Conservation (phyloP, 2,797 vertebrate genomes). For the Erpetoichthys calabaricus region DNA sequence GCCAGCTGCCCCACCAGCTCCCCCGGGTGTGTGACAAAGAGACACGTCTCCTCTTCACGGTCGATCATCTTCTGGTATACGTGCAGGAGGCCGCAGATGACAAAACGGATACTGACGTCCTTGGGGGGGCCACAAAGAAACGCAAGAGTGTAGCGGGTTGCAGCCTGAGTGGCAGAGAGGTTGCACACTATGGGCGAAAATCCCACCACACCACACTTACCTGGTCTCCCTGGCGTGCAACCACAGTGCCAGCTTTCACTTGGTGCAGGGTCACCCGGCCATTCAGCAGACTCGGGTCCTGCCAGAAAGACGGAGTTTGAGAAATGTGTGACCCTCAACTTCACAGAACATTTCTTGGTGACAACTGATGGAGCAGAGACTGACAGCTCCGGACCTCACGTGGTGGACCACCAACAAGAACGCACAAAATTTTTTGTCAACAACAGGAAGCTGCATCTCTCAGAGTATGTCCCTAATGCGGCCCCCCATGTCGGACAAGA, state of each 20-base stretch:
- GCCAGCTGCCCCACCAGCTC: slow-evolving; percentile 87
- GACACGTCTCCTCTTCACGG: slow-evolving; percentile 69
- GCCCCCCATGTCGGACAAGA: too few species aligned
- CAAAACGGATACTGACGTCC: slow-evolving; percentile 78
- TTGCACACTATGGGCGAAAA: too few species aligned
- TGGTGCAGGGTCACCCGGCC: slow-evolving; percentile 73
- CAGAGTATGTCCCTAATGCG: too few species aligned
- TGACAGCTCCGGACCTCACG: too few species aligned
- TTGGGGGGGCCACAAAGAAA: slow-evolving; percentile 21
- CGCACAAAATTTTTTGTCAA: too few species aligned
- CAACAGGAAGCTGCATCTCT: too few species aligned
- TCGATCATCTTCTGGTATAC: slow-evolving; percentile 87
- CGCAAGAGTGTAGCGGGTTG: neutral
- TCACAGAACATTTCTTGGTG: too few species aligned
- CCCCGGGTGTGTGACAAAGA: slow-evolving; percentile 80
- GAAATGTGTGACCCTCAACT: neutral
- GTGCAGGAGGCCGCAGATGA: slow-evolving; percentile 76
- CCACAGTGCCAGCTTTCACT: slow-evolving; percentile 66
- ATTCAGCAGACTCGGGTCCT: slow-evolving; percentile 65
- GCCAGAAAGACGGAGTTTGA: slow-evolving; percentile 3
- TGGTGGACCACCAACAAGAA: too few species aligned
- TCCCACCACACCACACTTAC: slow-evolving; percentile 35
- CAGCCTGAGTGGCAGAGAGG: too few species aligned
- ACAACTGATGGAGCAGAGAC: too few species aligned
- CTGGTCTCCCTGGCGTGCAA: slow-evolving; percentile 85